Percentiles rank a stretch among this genome's conserved stretches.
phyloP scores from a whole-genome alignment of 2,797 vertebrate genomes.

The Phataginus tricuspis region DNA sequence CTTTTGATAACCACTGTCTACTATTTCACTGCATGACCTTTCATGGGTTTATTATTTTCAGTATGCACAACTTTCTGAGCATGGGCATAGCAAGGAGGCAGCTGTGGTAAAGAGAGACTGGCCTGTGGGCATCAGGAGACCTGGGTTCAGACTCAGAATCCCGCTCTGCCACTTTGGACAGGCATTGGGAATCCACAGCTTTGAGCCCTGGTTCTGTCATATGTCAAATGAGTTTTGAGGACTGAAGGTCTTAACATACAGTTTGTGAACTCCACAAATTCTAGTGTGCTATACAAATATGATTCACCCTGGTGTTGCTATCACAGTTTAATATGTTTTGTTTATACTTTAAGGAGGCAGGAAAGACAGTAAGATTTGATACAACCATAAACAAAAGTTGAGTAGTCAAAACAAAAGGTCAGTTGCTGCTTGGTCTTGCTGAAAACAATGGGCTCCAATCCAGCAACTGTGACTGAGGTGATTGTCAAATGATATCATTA shows the following conservation, averaged over 20 bases:
- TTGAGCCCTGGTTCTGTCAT: background rate
- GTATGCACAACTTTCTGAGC: conserved; percentile 27
- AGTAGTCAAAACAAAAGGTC: conserved; percentile 34
- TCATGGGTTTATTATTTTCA: background rate
- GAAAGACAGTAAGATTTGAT: conserved; percentile 53
- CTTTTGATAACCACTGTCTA: conserved; percentile 43
- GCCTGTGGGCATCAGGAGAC: background rate
- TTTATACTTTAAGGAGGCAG: conserved; percentile 53
- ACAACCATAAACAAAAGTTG: conserved; percentile 26
- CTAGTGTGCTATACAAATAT: background rate
- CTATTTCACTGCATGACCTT: conserved; percentile 48
- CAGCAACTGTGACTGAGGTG: conserved; percentile 52
- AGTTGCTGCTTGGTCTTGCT: conserved; percentile 43
- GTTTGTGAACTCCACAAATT: conserved; percentile 55
- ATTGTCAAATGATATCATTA: conserved; percentile 33
- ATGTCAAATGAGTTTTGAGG: conserved; percentile 38
- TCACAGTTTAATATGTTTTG: conserved; percentile 13
- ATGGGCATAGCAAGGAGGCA: background rate
- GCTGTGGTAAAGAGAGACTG: background rate
- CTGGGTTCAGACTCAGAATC: background rate
- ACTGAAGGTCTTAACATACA: background rate
- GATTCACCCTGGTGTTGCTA: conserved; percentile 14
- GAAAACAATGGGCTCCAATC: conserved; percentile 40
- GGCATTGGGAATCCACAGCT: background rate
- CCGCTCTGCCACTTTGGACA: background rate